Evolutionary conservation across 2,113 vertebrate species (phyloP).

Genomic region (Donacobius atricapilla): DNA sequence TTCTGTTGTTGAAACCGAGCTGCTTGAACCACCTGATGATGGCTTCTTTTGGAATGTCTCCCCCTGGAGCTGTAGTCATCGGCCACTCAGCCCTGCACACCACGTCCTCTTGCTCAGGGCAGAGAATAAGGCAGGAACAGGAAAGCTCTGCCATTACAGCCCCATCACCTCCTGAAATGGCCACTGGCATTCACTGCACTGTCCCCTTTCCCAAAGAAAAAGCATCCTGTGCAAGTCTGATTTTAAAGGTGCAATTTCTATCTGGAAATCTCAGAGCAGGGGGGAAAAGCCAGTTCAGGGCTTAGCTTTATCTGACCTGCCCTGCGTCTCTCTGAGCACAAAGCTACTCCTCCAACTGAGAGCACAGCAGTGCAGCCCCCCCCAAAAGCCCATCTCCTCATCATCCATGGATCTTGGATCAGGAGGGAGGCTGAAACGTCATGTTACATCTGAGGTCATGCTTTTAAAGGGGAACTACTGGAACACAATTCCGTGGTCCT

Average conservation of each 20-base stretch:
- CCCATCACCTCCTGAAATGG: background rate
- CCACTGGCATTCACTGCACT: background rate
- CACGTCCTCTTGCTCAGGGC: background rate
- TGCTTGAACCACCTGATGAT: background rate
- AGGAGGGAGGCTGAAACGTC: background rate
- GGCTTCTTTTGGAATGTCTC: background rate
- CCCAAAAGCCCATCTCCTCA: background rate
- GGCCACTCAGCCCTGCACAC: background rate
- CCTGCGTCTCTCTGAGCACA: background rate
- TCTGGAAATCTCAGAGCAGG: background rate
- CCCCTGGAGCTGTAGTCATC: background rate
- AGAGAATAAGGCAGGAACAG: background rate
- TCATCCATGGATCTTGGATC: background rate
- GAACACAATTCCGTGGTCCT: accelerated
- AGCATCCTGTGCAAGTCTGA: background rate
- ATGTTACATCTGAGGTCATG: background rate
- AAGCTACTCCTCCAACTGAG: background rate
- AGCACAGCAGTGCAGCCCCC: background rate
- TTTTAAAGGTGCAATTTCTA: background rate
- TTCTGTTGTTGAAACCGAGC: background rate
- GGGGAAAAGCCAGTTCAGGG: background rate
- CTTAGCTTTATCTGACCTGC: background rate
- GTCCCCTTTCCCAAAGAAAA: background rate
- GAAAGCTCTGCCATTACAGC: background rate
- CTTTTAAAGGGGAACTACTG: background rate